These are phyloP conservation scores for Condylostylus longicornis DNA, from an alignment of 1,140 invertebrate genomes.

Conservation along the genomic window DNA sequence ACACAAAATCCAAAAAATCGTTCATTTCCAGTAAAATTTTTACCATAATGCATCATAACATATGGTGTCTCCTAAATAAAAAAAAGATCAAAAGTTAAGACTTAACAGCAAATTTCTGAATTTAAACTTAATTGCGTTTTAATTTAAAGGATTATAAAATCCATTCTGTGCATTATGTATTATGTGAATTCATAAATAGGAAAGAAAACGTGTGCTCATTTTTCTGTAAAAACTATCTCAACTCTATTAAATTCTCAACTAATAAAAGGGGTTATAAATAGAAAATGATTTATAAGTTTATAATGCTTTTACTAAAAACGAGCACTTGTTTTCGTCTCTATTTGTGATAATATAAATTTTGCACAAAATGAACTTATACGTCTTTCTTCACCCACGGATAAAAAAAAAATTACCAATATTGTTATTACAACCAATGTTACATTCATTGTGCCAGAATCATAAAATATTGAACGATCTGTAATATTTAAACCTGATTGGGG, in stretches of 20 bases:
- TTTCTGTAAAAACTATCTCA: too few species aligned
- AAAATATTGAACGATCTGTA: slow-evolving; percentile 69
- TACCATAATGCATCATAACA: slow-evolving; percentile 81
- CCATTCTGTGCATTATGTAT: too few species aligned
- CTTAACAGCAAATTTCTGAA: too few species aligned
- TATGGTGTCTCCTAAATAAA: slow-evolving; percentile 73
- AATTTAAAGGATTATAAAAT: not conserved
- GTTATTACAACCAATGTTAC: slow-evolving; percentile 52
- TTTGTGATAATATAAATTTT: not conserved
- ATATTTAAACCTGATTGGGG: slow-evolving; percentile 58
- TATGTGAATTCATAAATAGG: too few species aligned
- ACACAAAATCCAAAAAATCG: slow-evolving; percentile 93
- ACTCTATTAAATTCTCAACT: too few species aligned
- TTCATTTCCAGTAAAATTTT: slow-evolving; percentile 71
- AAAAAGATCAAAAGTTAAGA: slow-evolving; percentile 2
- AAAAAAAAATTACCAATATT: slow-evolving; percentile 17
- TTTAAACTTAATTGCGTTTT: too few species aligned
- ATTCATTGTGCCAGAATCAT: slow-evolving; percentile 64
- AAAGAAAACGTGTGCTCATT: too few species aligned
- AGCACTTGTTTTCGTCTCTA: too few species aligned
- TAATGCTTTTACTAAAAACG: too few species aligned
- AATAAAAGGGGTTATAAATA: too few species aligned
- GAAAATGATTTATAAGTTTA: too few species aligned
- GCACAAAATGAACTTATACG: not conserved
- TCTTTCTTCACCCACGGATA: not conserved